Conservation (phyloP, 1,140 invertebrate species). For the Formica exsecta region DNA sequence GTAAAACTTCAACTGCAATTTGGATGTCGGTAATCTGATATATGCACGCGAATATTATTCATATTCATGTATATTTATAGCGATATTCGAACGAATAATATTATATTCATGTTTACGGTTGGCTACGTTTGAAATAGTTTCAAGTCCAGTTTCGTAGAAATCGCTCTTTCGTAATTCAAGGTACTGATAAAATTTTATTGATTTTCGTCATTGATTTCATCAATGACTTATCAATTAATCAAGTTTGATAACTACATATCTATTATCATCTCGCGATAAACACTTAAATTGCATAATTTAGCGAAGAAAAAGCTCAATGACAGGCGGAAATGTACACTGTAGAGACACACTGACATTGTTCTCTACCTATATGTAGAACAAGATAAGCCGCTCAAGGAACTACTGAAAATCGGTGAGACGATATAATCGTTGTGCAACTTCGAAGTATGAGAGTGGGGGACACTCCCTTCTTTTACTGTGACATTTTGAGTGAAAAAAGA, state of each 20-base stretch:
- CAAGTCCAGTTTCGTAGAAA: not conserved
- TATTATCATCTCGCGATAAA: constrained; percentile 14
- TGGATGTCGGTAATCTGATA: not conserved
- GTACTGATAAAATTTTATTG: constrained; percentile 9
- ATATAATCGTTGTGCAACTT: constrained; percentile 8
- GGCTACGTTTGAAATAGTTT: not conserved
- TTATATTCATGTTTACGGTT: not conserved
- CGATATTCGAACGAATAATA: not conserved
- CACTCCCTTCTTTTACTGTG: constrained; percentile 11
- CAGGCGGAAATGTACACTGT: not conserved
- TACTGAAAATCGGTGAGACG: constrained; percentile 49
- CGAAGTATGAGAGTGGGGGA: constrained; percentile 58
- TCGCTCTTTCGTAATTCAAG: not conserved
- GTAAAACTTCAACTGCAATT: not conserved
- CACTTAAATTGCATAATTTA: not conserved
- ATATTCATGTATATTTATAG: not conserved
- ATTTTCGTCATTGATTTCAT: not conserved
- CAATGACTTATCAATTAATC: constrained; percentile 12
- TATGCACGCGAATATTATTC: not conserved
- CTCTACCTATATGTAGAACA: not conserved
- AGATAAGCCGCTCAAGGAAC: constrained; percentile 33
- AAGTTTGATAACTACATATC: not conserved
- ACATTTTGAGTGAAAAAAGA: constrained; percentile 42
- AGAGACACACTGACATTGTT: not conserved
- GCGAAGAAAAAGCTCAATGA: not conserved